Base-by-base conservation (phyloP, 2,888 invertebrate genomes). In the Argyresthia goedartella region DNA sequence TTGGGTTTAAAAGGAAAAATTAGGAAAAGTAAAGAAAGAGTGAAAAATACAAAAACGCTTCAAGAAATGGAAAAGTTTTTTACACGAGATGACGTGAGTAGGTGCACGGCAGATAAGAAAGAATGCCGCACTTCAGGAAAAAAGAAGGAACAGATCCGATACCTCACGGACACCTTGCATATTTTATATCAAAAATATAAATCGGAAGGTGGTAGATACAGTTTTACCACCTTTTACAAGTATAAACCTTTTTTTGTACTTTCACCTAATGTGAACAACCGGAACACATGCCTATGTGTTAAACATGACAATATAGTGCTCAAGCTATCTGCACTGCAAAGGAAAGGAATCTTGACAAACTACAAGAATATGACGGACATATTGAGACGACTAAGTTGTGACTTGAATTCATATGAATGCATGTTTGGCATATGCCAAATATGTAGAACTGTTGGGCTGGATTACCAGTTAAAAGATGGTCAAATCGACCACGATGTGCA, bases 181-280 rank as follows among this genome's bases (percentile, higher is more conserved):
- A 47, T 13, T 34, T n/a, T 33, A 33, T 47, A 13, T 13, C 1
- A 34, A 47, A 47, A 34, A 34, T 47, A 34, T 15, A 47, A 34
- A 47, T 6, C 14, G 6, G 47, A 35, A 13, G 13, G 8, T 8
- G 42, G 13, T 7, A n/a, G n/a, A 8, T 42, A 13, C 1, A 14
- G 42, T 8, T 42, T 42, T 8, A 36, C 49, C 14, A 49, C 49
- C 15, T 49, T 49, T 49, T 49, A 36, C 49, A 49, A 49, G 49
- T 49, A 14, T 39, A 49, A 49, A 49, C 41, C 41, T 35, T 49
- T 49, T 49, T 49, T 49, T 25, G 49, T 49, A 13, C 41, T 49
- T 14, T 49, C 49, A 15, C 36, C 49, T 11, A 49, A n/a, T 36
- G 49, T 49, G 41, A 35, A 39, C 13, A 49, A 36, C 41, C 8